phyloP scores from a whole-genome alignment of 1,140 invertebrate species.

The Drosophila mauritiana region DNA sequence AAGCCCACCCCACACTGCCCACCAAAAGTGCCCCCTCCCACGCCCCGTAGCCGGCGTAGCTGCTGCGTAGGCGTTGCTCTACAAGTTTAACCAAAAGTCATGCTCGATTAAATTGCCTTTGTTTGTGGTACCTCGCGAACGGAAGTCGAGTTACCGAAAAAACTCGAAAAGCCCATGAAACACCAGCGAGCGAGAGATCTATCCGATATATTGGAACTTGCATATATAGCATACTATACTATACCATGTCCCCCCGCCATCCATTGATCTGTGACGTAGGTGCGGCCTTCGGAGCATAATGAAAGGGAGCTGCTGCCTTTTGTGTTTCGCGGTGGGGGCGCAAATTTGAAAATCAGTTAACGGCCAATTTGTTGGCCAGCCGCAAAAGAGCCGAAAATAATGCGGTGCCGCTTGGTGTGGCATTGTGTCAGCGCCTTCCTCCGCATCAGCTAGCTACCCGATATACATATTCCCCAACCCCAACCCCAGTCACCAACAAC shows the following conservation, averaged over 20 bases:
- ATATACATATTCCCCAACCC: neutral
- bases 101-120: slow-evolving; percentile 84
- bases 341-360: slow-evolving; percentile 80
- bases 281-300: slow-evolving; percentile 45
- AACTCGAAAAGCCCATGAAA: slow-evolving; percentile 21
- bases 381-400: slow-evolving; percentile 73
- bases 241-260: neutral
- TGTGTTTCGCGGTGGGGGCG: slow-evolving; percentile 26
- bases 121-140: slow-evolving; percentile 36
- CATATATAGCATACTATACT: neutral
- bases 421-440: slow-evolving; percentile 55
- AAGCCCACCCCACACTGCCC: neutral
- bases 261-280: slow-evolving; percentile 62
- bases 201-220: slow-evolving; percentile 11
- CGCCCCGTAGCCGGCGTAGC: neutral
- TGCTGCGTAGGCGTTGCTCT: slow-evolving; percentile 76
- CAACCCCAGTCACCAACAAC: neutral
- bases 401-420: slow-evolving; percentile 73
- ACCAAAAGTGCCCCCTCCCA: neutral
- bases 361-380: slow-evolving; percentile 71
- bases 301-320: slow-evolving; percentile 8
- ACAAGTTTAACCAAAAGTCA: slow-evolving; percentile 83
- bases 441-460: too few species aligned
- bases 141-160: slow-evolving; percentile 77
- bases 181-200: neutral